Conservation (phyloP, 2,797 vertebrate genomes). For the Australoheros facetus region DNA sequence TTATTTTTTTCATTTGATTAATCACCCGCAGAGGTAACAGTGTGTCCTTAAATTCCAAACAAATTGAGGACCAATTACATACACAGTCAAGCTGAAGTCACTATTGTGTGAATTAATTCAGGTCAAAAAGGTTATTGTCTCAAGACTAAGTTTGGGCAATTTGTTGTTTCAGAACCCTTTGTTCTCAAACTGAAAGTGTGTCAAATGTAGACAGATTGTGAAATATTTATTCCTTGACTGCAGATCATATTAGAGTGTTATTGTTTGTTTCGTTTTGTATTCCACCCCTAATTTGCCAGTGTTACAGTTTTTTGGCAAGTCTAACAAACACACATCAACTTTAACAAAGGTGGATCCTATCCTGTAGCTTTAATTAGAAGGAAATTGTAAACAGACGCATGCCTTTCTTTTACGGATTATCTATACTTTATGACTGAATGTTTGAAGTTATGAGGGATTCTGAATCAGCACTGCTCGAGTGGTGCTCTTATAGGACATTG, state of each 20-base stretch:
- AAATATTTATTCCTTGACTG: slow-evolving; percentile 84
- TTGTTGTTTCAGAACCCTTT: slow-evolving; percentile 78
- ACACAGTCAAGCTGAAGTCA: slow-evolving; percentile 37
- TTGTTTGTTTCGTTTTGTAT: slow-evolving; percentile 83
- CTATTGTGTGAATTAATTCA: slow-evolving; percentile 64
- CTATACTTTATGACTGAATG: slow-evolving; percentile 85
- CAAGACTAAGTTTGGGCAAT: slow-evolving; percentile 72
- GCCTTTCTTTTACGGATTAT: slow-evolving; percentile 82
- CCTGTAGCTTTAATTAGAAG: slow-evolving; percentile 83
- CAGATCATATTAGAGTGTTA: slow-evolving; percentile 80
- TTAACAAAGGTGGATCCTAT: slow-evolving; percentile 78
- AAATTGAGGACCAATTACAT: slow-evolving; percentile 54
- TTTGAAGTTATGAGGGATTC: slow-evolving; percentile 85
- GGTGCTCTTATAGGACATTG: slow-evolving; percentile 84
- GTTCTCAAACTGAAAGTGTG: slow-evolving; percentile 78
- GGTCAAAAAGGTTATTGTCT: slow-evolving; percentile 72
- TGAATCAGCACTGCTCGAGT: slow-evolving; percentile 82
- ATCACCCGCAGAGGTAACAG: slow-evolving; percentile 39
- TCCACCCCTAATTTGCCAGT: slow-evolving; percentile 79
- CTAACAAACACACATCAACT: slow-evolving; percentile 80
- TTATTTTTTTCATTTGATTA: slow-evolving; percentile 45
- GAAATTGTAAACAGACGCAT: slow-evolving; percentile 81
- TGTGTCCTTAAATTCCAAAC: slow-evolving; percentile 51
- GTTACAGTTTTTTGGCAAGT: slow-evolving; percentile 75
- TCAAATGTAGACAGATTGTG: slow-evolving; percentile 82